Evolutionary conservation across 2,113 vertebrate genomes (phyloP).

Genomic region (Cairina moschata): DNA sequence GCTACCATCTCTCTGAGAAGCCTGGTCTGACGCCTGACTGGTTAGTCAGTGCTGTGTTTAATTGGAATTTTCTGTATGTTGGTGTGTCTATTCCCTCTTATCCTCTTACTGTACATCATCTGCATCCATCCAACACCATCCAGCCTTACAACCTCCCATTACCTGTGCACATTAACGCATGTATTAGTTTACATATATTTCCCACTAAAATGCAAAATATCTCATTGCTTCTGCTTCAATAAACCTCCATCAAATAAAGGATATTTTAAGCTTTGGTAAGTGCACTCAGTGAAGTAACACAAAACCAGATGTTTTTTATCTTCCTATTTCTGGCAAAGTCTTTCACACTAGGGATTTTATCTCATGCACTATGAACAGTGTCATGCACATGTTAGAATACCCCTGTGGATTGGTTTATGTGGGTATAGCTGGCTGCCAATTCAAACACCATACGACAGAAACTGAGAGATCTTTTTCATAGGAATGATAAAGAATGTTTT

Average conservation of each 20-base stretch:
- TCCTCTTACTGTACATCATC: rapidly evolving
- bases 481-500: not conserved
- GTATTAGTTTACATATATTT: not conserved
- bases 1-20: not conserved
- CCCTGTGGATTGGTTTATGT: not conserved
- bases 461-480: not conserved
- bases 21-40: rapidly evolving
- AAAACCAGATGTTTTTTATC: constrained; percentile 47
- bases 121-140: not conserved
- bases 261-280: not conserved
- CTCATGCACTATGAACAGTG: not conserved
- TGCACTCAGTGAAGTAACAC: not conserved
- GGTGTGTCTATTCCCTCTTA: too few relatives aligned
- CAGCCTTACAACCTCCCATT: not conserved
- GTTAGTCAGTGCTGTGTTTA: rapidly evolving
- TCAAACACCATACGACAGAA: constrained; percentile 10
- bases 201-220: not conserved
- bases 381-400: constrained; percentile 40
- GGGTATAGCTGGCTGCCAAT: constrained; percentile 39
- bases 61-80: not conserved
- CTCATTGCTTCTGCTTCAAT: not conserved
- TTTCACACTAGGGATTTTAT: not conserved
- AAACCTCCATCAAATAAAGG: not conserved
- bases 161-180: not conserved
- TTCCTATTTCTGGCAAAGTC: not conserved